A percentile compares a stretch with the other conserved stretches of the same genome.
phyloP scores from a whole-genome alignment of 2,888 invertebrate genomes.

The Nomada goodeniana region DNA sequence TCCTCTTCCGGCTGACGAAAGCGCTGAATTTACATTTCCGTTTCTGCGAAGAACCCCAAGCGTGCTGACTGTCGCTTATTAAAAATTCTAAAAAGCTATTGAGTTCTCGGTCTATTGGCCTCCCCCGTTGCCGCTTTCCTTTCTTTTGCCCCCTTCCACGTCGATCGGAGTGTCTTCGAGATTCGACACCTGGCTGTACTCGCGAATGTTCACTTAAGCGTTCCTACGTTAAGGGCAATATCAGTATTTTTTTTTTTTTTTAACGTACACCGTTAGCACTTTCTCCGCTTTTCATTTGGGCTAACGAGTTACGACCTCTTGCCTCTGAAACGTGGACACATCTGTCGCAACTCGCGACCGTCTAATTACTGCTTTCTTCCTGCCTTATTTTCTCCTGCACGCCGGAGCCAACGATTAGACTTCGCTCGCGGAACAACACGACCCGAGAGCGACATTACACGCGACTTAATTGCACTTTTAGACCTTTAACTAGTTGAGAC shows the following conservation, averaged over 20 bases:
- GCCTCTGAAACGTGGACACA: conserved; percentile 1
- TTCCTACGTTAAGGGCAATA: neutral
- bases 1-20: conserved; percentile 52
- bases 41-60: conserved; percentile 54
- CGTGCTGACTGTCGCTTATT: conserved; percentile 73
- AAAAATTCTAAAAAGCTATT: conserved; percentile 74
- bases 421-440: conserved; percentile 50
- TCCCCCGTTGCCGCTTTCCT: neutral
- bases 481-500: conserved; percentile 20
- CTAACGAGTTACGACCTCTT: neutral
- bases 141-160: neutral
- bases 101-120: conserved; percentile 45
- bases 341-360: conserved; percentile 33
- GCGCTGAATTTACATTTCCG: conserved; percentile 72
- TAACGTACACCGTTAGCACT: no score
- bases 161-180: conserved; percentile 22
- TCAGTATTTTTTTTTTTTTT: no score
- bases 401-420: conserved; percentile 38
- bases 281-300: neutral
- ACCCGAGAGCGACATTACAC: conserved; percentile 72
- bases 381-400: conserved; percentile 49
- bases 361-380: conserved; percentile 52
- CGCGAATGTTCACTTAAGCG: neutral
- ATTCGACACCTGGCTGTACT: conserved; percentile 11
- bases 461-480: conserved; percentile 72